Evolutionary conservation across 2,113 vertebrate genomes (phyloP), one percentile per base, ranked within the genome.

Genomic region (Meles meles): DNA sequence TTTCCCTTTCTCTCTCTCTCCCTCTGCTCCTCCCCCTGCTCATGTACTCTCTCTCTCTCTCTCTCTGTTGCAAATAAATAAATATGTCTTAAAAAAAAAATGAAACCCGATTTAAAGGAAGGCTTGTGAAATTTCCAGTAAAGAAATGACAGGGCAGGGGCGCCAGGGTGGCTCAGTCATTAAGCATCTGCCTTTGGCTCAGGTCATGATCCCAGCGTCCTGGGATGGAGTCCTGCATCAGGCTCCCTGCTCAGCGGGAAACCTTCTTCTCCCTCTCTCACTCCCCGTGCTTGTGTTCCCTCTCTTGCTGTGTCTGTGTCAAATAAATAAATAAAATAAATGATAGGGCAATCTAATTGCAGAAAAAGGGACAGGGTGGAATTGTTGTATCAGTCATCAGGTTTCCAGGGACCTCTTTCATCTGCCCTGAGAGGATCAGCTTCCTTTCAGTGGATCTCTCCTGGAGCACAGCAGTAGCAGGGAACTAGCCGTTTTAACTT

Each of bases 91-190:
- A 37, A 21, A 69, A 21, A n/a, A 18, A 18, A 37, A 20, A 18
- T 71, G 37, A 89, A 76, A 92, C 9, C 29, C 39, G 6, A 44
- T 69, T 87, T 89, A 59, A 90, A 84, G 23, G 1, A 55, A 96
- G 8, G 18, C 1, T 18, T 91, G 9, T 77, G 71, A 57, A 90
- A 85, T 93, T 81, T 77, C 34, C 47, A 76, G 5, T 72, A 39
- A 74, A 47, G 29, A 83, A 83, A 20, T 77, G 23, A 13, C 14
- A 65, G 37, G 42, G 18, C 2, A 77, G 52, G 52, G 17, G 52
- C 1, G 17, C 52, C 52, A 18, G 17, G 52, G 52, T 18, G 15
- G 15, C 52, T 55, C 17, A 55, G 52, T 55, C 17, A 55, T 18
- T 55, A 55, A 55, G 5, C 52, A 55, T 55, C 52, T 55, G 52